Evolutionary conservation across 1,140 invertebrate species (phyloP), one percentile per base, ranked within the genome.

Genomic region (Physella acuta): DNA sequence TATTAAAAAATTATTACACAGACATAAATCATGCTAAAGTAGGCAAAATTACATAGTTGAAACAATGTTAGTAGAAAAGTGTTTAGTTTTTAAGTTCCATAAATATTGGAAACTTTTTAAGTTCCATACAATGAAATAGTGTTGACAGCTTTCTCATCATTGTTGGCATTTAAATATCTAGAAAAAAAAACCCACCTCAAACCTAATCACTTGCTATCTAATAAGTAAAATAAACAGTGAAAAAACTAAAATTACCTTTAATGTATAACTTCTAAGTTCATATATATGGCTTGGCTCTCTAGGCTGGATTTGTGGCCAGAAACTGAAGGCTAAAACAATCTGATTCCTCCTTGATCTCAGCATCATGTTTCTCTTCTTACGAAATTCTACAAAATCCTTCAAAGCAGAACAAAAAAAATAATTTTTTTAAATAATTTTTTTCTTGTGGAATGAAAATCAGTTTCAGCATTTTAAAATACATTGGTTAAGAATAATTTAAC

Each of bases 331-430:
- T 63, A 98, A 86, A 56, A 98, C 86, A 84, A 96, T 97, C 85
- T 98, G 95, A 76, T 95, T 89, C 81, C 95, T 93, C 63, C 95
- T 88, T 0, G 92, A 93, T 72, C 94, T 86, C n/a, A 99, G 86
- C 76, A 91, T 91, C 78, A 90, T 90, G 34, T 93, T 91, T 77
- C 93, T 89, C 78, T 95, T 92, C 73, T 91, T 91, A 73, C 92
- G 88, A 73, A 97, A 86, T 70, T 89, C 88, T 70, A 89, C 85
- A 81, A 93, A 93, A 77, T 93, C 91, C 92, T 84, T 68, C 24
- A 76, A 72, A 56, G 26, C 20, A 55, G 20, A 61, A 70, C 3
- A 71, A 1, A 65, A 72, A 17, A 72, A 60, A 30, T 44, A 44
- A 44, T 20, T 11, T 20, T 44, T 44, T 44, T 11, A 44, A 44